phyloP scores from a whole-genome alignment of 2,888 invertebrate species.

The Heteromurus nitidus region DNA sequence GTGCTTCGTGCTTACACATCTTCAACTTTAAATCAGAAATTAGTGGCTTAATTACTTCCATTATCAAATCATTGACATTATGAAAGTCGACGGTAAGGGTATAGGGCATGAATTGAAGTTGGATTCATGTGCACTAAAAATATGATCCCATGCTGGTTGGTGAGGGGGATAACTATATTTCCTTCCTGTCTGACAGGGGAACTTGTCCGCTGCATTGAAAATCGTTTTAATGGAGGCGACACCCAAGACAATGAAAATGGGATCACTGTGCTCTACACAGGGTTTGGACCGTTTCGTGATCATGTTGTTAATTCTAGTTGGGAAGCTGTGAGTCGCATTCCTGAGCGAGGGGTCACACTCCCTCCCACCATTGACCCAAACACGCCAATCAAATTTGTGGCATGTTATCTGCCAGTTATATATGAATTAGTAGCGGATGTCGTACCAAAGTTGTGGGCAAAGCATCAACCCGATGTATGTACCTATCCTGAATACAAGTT shows the following conservation, averaged over 20 bases:
- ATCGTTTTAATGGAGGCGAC: constrained; percentile 52
- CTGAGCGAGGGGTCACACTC: constrained; percentile 72
- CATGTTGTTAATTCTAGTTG: constrained; percentile 88
- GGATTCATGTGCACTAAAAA: neutral
- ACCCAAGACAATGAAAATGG: constrained; percentile 54
- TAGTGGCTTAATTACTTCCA: constrained; percentile 40
- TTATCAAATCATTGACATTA: constrained; percentile 24
- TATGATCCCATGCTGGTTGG: too few relatives aligned
- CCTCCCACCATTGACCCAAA: constrained; percentile 69
- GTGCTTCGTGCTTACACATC: neutral
- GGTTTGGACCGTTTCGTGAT: constrained; percentile 85
- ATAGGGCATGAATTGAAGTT: too few relatives aligned
- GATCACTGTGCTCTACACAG: constrained; percentile 52
- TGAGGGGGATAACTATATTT: too few relatives aligned
- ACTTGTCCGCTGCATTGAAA: constrained; percentile 50
- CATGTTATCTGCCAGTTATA: constrained; percentile 82
- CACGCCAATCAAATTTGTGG: constrained; percentile 77
- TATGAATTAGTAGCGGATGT: constrained; percentile 82
- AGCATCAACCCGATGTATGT: constrained; percentile 84
- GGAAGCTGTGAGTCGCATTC: constrained; percentile 84
- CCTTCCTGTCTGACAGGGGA: constrained; percentile 42
- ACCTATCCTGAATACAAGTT: constrained; percentile 63
- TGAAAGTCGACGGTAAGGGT: constrained; percentile 62
- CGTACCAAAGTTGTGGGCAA: constrained; percentile 83
- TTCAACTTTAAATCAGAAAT: neutral